Evolutionary conservation across 2,888 invertebrate genomes (phyloP).

Genomic region (Acanthosepion lycidas): DNA sequence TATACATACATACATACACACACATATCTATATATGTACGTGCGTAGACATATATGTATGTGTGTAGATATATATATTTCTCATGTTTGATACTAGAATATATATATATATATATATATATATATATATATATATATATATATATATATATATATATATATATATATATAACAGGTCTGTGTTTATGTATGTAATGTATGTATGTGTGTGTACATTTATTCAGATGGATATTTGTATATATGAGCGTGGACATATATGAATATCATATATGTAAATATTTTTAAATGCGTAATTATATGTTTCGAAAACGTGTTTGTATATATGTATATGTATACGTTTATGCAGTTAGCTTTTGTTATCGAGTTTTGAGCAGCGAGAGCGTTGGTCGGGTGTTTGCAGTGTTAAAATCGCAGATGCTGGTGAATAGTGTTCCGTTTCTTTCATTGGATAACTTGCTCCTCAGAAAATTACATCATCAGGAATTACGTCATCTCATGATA

Average conservation of each 20-base stretch:
- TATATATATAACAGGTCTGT: too few relatives aligned
- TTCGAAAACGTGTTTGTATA: neutral
- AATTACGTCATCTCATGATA: neutral
- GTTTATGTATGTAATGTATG: too few relatives aligned
- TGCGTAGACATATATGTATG: neutral
- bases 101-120: too few relatives aligned
- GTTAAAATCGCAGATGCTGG: neutral
- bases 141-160: too few relatives aligned
- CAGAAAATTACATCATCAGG: neutral
- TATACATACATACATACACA: neutral
- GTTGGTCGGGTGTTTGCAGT: neutral
- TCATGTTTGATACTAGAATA: too few relatives aligned
- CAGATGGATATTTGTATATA: too few relatives aligned
- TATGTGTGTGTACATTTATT: too few relatives aligned
- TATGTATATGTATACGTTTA: too few relatives aligned
- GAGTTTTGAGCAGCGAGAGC: neutral
- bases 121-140: too few relatives aligned
- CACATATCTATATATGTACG: neutral
- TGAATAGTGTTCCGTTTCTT: neutral
- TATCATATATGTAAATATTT: neutral
- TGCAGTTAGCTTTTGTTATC: neutral
- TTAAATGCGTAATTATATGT: neutral
- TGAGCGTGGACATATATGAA: neutral
- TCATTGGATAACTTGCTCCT: neutral
- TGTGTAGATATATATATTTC: neutral